phyloP scores from a whole-genome alignment of 2,888 invertebrate genomes.

The Noctuana brunneofusca region DNA sequence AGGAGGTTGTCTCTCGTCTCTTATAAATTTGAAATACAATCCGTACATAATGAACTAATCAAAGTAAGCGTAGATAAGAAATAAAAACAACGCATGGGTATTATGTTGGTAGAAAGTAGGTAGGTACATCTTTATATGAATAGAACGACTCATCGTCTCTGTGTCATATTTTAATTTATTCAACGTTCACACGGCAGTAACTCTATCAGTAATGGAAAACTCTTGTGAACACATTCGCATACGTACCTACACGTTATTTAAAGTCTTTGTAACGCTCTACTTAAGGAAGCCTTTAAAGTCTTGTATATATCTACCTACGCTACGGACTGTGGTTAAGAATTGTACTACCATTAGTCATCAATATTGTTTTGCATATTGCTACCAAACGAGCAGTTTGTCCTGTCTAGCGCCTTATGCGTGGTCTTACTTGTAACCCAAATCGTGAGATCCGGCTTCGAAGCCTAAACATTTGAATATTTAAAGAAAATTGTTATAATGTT shows the following conservation, averaged over 20 bases:
- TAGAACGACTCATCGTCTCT: conserved; percentile 15
- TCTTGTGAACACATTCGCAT: conserved; percentile 57
- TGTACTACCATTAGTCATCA: conserved; percentile 40
- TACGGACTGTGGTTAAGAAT: conserved; percentile 31
- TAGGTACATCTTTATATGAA: conserved; percentile 12
- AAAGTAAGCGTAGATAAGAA: too few relatives aligned
- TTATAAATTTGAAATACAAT: too few relatives aligned
- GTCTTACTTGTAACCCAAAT: conserved; percentile 13
- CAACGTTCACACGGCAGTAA: conserved; percentile 54
- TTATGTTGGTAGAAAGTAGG: conserved; percentile 25
- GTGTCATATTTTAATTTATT: conserved; percentile 28
- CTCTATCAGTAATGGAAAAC: conserved; percentile 66
- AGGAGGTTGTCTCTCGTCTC: too few relatives aligned
- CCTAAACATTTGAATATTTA: conserved; percentile 5
- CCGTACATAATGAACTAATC: too few relatives aligned
- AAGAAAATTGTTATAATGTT: background rate
- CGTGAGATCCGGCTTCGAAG: conserved; percentile 29
- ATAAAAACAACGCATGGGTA: conserved; percentile 31
- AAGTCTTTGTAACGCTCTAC: conserved; percentile 27
- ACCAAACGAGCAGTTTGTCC: conserved; percentile 13
- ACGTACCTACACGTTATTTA: too few relatives aligned
- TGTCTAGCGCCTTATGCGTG: conserved; percentile 19
- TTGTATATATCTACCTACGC: conserved; percentile 23
- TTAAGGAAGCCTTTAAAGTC: conserved; percentile 37
- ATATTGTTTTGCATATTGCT: conserved; percentile 32